Evolutionary conservation across 2,797 vertebrate genomes (phyloP), one percentile per base, ranked within the genome.

Genomic region (Girardinus metallicus): DNA sequence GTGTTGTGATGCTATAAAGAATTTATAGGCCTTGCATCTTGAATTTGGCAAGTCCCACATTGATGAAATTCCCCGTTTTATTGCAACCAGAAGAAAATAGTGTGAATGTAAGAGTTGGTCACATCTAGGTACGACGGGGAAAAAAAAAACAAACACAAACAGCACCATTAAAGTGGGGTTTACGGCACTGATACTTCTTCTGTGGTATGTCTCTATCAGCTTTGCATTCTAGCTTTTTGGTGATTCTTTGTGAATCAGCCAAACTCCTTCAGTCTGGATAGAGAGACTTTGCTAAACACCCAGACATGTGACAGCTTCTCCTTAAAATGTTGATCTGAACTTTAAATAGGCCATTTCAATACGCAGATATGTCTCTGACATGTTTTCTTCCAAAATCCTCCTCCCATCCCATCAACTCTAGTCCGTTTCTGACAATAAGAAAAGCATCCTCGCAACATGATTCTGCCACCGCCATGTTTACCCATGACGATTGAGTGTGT

Each of bases 11-110:
- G 74, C n/a, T 72, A 39, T 78, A 79, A 1, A 53, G 26, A 76
- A 84, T 87, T 83, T 79, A 80, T 72, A 76, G 81, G 26, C 29
- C 43, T 44, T 71, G 44, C 43, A 71, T 46, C 68, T 43, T 13
- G n/a, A 71, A 16, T 46, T 71, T 71, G 68, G 68, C n/a, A 8
- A 46, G 68, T 46, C 15, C 41, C 46, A 46, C 68, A 46, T 4
- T 3, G 34, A 6, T 66, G 6, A 83, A 84, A 77, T 68, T 68
- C 57, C 39, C 18, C 4, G 57, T n/a, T 29, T 76, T 75, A 80
- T 11, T 41, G 77, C n/a, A 72, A 77, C 21, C 36, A 13, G 26
- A 57, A 36, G n/a, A 77, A 83, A 83, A 85, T 29, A n/a, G 68
- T 9, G 26, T 16, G n/a, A 13, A 75, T 81, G 72, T 64, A 55